phyloP scores from a whole-genome alignment of 2,797 vertebrate genomes.

The Pseudotriccus pelzelni region DNA sequence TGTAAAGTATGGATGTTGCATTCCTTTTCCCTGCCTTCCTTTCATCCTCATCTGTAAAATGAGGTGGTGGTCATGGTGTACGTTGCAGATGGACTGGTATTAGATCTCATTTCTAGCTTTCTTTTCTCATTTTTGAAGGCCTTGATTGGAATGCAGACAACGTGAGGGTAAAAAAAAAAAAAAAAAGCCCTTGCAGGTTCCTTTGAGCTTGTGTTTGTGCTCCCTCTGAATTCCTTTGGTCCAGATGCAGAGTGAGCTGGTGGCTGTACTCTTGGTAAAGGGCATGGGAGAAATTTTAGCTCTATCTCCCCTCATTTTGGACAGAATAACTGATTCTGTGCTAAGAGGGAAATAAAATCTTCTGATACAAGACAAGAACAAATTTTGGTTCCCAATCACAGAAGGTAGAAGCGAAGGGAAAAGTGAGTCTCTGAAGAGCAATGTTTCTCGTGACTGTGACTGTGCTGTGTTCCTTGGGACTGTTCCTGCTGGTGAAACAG shows the following conservation, averaged over 20 bases:
- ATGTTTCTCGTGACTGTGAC: constrained; percentile 16
- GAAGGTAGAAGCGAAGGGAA: background rate
- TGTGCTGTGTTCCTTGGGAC: background rate
- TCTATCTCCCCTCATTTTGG: background rate
- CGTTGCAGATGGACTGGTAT: background rate
- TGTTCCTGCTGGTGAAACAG: background rate
- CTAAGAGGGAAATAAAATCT: background rate
- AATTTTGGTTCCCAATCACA: background rate
- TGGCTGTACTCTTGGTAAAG: background rate
- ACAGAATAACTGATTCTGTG: background rate
- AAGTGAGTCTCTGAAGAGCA: background rate
- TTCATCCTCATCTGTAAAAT: background rate
- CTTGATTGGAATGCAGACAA: background rate
- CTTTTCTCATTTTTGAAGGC: background rate
- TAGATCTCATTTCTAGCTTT: background rate
- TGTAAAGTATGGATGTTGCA: background rate
- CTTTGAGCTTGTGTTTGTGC: background rate
- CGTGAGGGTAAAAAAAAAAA: background rate
- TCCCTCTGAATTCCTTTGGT: background rate
- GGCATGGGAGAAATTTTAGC: background rate
- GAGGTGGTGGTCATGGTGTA: background rate
- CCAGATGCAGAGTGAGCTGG: background rate
- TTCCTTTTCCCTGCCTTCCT: background rate
- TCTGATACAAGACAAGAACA: background rate
- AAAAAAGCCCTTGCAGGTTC: background rate